phyloP scores from a whole-genome alignment of 2,888 invertebrate genomes.

The Philopedon plagiatum region DNA sequence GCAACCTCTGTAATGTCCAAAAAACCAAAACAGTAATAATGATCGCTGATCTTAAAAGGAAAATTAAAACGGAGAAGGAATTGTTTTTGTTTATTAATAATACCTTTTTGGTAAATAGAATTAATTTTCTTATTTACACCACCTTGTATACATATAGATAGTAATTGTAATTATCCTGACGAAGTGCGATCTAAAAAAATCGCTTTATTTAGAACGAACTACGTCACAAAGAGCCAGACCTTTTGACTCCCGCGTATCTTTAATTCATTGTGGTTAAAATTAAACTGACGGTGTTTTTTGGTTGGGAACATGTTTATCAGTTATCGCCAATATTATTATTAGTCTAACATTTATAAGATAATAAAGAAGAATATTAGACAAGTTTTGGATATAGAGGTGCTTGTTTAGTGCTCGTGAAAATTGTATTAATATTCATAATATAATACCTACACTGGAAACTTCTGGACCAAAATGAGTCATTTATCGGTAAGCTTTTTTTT shows the following conservation, averaged over 20 bases:
- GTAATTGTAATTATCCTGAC: too few species aligned
- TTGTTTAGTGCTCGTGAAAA: neutral
- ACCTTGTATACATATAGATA: neutral
- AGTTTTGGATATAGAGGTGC: neutral
- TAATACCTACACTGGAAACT: too few species aligned
- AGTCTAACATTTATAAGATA: neutral
- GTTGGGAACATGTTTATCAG: neutral
- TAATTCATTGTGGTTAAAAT: constrained; percentile 10
- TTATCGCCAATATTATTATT: constrained; percentile 1
- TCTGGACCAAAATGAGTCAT: too few species aligned
- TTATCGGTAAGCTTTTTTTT: too few species aligned
- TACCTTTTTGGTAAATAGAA: too few species aligned
- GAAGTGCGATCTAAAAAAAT: neutral
- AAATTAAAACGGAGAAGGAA: too few species aligned
- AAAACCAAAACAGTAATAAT: too few species aligned
- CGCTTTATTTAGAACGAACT: neutral
- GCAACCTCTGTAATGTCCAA: too few species aligned
- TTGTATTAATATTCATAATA: too few species aligned
- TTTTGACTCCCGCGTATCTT: constrained; percentile 12
- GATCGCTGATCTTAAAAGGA: too few species aligned
- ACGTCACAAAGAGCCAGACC: constrained; percentile 15
- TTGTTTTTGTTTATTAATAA: too few species aligned
- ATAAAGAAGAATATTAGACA: neutral
- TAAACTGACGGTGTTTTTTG: neutral
- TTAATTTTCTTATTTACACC: too few species aligned